A percentile compares a stretch with the other conserved stretches of the same genome.
Evolutionary conservation across 2,113 vertebrate species (phyloP).

Genomic region (Sorex fumeus): DNA sequence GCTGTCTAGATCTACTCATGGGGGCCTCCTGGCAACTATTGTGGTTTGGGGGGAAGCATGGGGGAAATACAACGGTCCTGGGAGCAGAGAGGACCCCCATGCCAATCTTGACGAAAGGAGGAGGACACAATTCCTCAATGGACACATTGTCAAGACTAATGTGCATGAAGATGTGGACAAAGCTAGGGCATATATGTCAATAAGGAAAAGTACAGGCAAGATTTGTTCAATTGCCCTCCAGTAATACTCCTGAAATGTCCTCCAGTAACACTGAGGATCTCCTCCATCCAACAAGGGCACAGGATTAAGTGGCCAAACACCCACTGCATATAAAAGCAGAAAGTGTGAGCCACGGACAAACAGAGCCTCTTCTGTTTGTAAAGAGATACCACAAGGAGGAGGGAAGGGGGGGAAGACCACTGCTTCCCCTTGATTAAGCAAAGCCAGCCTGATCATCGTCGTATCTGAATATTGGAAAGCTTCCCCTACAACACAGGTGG

Average conservation of each 20-base stretch:
- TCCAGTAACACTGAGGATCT: neutral
- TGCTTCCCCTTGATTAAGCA: neutral
- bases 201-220: neutral
- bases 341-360: neutral
- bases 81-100: neutral
- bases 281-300: neutral
- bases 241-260: neutral
- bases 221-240: neutral
- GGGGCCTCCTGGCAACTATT: neutral
- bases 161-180: neutral
- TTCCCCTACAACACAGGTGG: constrained; percentile 26
- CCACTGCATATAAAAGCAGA: neutral
- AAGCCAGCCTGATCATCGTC: neutral
- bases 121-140: neutral
- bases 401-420: neutral
- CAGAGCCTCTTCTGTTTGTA: neutral
- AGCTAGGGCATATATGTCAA: neutral
- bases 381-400: neutral
- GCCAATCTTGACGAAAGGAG: neutral
- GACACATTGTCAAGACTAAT: neutral
- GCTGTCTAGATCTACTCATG: neutral
- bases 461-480: neutral
- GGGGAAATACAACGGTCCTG: neutral
- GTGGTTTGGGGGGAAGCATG: neutral
- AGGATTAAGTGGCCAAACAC: neutral